Conservation (phyloP, 2,113 vertebrate species). For the Gavia stellata region DNA sequence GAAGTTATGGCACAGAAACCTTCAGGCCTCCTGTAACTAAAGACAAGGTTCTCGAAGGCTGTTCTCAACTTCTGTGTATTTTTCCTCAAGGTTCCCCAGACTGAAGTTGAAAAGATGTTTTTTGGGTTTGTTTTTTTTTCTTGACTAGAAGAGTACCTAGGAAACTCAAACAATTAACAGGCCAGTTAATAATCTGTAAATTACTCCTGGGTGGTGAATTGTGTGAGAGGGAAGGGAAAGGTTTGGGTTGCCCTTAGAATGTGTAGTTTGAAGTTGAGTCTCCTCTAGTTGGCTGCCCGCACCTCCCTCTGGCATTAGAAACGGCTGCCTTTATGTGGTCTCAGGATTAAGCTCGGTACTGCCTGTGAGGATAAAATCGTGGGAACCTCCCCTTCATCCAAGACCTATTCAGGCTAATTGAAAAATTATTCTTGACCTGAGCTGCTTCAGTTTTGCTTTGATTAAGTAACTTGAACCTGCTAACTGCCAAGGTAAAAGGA, state of each 20-base stretch:
- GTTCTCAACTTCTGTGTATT: neutral
- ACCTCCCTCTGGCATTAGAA: conserved; percentile 29
- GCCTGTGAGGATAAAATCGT: neutral
- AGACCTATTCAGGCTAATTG: neutral
- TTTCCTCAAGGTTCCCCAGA: neutral
- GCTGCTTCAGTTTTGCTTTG: neutral
- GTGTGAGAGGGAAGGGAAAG: neutral
- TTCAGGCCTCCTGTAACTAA: neutral
- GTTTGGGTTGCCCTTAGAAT: neutral
- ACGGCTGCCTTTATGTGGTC: conserved; percentile 25
- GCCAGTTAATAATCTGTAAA: neutral
- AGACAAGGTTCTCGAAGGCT: neutral
- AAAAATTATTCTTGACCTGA: neutral
- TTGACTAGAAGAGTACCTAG: neutral
- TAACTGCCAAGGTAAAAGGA: neutral
- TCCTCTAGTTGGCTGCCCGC: neutral
- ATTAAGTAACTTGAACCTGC: neutral
- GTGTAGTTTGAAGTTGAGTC: neutral
- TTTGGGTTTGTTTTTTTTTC: neutral
- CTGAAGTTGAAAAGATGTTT: neutral
- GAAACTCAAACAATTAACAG: neutral
- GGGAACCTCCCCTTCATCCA: conserved; percentile 14
- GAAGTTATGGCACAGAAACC: neutral
- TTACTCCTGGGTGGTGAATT: neutral
- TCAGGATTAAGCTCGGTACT: neutral